phyloP scores from a whole-genome alignment of 2,113 vertebrate genomes.

The Cephalopterus ornatus region DNA sequence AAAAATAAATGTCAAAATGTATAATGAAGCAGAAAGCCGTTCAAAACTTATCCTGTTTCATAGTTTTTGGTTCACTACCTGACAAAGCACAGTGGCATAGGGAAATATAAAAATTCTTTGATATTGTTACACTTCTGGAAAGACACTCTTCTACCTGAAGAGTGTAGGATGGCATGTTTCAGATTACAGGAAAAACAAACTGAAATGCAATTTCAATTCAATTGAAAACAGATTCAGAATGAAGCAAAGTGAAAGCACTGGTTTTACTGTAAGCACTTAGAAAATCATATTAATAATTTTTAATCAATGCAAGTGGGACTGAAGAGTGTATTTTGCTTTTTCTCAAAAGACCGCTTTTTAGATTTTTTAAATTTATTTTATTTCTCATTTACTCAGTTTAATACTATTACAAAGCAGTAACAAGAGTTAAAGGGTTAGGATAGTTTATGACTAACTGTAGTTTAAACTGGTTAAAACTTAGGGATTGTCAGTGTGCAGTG shows the following conservation, averaged over 20 bases:
- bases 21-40: background rate
- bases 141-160: background rate
- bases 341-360: background rate
- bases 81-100: background rate
- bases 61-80: background rate
- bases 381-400: background rate
- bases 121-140: background rate
- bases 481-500: background rate
- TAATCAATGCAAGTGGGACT: background rate
- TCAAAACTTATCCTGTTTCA: background rate
- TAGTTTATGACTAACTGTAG: background rate
- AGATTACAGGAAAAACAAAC: background rate
- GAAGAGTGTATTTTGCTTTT: background rate
- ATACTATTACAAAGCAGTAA: background rate
- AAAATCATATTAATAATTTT: background rate
- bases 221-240: background rate
- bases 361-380: background rate
- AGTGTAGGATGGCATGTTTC: background rate
- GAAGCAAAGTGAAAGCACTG: background rate
- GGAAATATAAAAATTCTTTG: background rate
- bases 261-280: background rate
- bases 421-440: background rate
- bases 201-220: background rate
- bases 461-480: background rate
- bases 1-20: background rate